Conservation (phyloP, 2,797 vertebrate genomes). For the Acanthurus leucopareius region DNA sequence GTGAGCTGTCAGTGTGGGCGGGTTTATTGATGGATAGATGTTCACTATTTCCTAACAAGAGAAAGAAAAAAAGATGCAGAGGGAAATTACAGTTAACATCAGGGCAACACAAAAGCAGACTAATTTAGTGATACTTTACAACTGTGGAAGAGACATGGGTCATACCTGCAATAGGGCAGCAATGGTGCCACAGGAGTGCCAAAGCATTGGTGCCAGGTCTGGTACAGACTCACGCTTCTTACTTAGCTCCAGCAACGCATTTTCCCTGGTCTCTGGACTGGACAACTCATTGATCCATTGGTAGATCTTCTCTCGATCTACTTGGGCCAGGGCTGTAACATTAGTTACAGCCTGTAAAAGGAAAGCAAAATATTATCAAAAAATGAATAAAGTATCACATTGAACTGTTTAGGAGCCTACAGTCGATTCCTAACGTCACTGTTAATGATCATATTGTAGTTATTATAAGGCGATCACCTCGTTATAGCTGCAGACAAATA, state of each 20-base stretch:
- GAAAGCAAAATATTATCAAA: background rate
- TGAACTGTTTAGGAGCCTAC: too few relatives aligned
- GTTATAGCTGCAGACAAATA: background rate
- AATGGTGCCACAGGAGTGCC: conserved; percentile 98
- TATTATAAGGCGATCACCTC: background rate
- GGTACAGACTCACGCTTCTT: conserved; percentile 98
- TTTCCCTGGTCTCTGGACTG: conserved; percentile 97
- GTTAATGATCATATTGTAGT: background rate
- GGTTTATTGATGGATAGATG: conserved; percentile 99
- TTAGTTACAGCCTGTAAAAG: conserved; percentile 90
- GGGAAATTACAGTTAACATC: background rate
- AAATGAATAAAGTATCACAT: background rate
- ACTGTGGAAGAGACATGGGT: background rate
- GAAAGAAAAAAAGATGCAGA: background rate
- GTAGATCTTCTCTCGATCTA: conserved; percentile 98
- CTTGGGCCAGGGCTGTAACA: conserved; percentile 93
- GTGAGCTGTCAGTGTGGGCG: conserved; percentile 96
- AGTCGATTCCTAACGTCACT: background rate
- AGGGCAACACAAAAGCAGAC: background rate
- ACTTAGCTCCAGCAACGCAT: conserved; percentile 96
- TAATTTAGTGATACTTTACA: background rate
- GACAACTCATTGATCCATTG: conserved; percentile 99
- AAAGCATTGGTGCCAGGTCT: conserved; percentile 97
- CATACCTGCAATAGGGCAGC: conserved; percentile 95
- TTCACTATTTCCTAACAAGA: conserved; percentile 95